Evolutionary conservation across 2,888 invertebrate genomes (phyloP).

Genomic region (Philereme vetulata): DNA sequence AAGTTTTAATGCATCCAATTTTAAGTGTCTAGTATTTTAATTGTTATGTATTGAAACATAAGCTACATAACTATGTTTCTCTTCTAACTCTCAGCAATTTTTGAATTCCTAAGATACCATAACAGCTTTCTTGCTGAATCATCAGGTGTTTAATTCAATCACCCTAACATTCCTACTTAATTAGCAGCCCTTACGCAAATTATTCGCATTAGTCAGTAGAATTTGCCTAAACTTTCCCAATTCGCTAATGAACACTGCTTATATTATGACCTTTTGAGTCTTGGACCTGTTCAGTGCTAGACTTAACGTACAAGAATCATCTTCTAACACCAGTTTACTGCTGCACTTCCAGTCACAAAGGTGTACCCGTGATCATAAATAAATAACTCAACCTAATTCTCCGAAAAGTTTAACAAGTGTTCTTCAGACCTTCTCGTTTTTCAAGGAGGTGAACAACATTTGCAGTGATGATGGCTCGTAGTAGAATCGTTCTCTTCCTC

Average conservation of each 20-base stretch:
- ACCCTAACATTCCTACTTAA: slow-evolving; percentile 6
- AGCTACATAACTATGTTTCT: no score
- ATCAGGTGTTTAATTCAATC: background rate
- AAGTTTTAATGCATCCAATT: no score
- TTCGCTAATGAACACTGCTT: slow-evolving; percentile 31
- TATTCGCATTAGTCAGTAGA: slow-evolving; percentile 13
- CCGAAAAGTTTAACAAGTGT: background rate
- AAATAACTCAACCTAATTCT: background rate
- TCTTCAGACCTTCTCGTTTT: background rate
- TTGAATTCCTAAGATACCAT: background rate
- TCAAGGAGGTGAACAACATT: slow-evolving; percentile 10
- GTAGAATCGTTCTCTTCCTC: slow-evolving; percentile 44
- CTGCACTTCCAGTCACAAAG: background rate
- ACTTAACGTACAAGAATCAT: slow-evolving; percentile 1
- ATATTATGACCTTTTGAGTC: slow-evolving; percentile 8
- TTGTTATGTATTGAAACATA: no score
- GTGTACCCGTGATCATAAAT: no score
- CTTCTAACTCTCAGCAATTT: no score
- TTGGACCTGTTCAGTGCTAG: slow-evolving; percentile 14
- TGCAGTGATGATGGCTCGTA: slow-evolving; percentile 57
- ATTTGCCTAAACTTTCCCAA: slow-evolving; percentile 21
- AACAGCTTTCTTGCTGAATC: background rate
- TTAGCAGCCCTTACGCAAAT: slow-evolving; percentile 15
- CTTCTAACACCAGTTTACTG: background rate
- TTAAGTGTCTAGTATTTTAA: no score